Conservation (phyloP, 2,888 invertebrate species). For the Aspidapion aeneum region DNA sequence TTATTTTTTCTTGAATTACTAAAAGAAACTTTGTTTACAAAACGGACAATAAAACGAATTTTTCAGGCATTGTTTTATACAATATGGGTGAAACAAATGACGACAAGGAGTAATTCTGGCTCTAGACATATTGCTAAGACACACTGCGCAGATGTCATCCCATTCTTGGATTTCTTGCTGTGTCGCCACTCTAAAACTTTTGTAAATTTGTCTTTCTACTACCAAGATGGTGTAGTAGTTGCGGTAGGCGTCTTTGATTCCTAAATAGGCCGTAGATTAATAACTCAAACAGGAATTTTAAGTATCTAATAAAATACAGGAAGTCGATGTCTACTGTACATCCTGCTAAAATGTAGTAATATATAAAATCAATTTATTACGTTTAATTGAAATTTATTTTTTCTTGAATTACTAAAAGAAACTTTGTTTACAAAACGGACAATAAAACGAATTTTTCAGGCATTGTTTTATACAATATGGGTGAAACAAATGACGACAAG, state of each 20-base stretch:
- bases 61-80: slow-evolving; percentile 67
- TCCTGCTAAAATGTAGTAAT: slow-evolving; percentile 46
- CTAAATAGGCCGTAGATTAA: slow-evolving; percentile 43
- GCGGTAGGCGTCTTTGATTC: slow-evolving; percentile 40
- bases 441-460: slow-evolving; percentile 63
- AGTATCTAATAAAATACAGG: slow-evolving; percentile 25
- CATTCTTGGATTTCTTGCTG: slow-evolving; percentile 61
- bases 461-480: slow-evolving; percentile 71
- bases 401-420: too few relatives aligned
- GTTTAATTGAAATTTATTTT: too few relatives aligned
- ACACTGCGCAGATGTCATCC: slow-evolving; percentile 77
- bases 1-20: too few relatives aligned
- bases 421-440: slow-evolving; percentile 67
- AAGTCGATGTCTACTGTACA: slow-evolving; percentile 26
- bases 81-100: slow-evolving; percentile 77
- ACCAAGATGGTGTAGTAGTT: slow-evolving; percentile 40
- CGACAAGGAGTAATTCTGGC: slow-evolving; percentile 75
- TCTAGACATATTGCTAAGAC: slow-evolving; percentile 64
- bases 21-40: slow-evolving; percentile 57
- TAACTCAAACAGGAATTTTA: slow-evolving; percentile 35
- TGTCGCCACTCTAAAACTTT: slow-evolving; percentile 54
- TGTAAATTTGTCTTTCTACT: slow-evolving; percentile 38
- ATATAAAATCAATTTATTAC: too few relatives aligned
- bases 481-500: slow-evolving; percentile 79
- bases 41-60: slow-evolving; percentile 68